These are phyloP conservation scores for Leucoraja ocellata DNA, from an alignment of 2,797 vertebrate genomes.

Conservation along the genomic window DNA sequence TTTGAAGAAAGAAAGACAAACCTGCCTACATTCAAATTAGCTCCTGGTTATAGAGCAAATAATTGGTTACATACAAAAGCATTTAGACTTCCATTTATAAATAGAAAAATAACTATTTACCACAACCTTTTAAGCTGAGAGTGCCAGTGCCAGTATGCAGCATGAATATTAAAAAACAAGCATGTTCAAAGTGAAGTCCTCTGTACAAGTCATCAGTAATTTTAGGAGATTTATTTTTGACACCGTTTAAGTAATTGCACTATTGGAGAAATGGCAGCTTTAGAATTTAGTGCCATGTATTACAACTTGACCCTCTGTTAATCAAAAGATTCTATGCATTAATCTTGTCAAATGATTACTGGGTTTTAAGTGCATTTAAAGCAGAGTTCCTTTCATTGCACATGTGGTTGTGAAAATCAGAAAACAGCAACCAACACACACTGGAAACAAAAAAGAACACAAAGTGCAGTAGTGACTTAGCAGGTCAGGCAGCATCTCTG, in stretches of 20 bases:
- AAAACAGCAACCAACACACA: too few relatives aligned
- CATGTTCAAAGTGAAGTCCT: not conserved
- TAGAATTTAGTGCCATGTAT: not conserved
- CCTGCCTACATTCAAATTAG: not conserved
- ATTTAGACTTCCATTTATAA: not conserved
- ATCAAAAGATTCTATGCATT: constrained; percentile 3
- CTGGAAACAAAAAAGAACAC: not conserved
- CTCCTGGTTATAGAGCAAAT: not conserved
- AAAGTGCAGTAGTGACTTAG: too few relatives aligned
- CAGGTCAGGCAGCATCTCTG: too few relatives aligned
- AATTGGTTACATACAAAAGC: not conserved
- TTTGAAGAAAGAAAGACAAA: not conserved
- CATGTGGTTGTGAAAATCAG: not conserved
- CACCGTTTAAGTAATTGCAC: not conserved
- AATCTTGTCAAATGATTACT: not conserved
- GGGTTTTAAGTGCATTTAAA: not conserved
- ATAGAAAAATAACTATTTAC: not conserved
- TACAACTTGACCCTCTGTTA: not conserved
- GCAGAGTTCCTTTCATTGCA: not conserved
- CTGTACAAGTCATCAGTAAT: not conserved
- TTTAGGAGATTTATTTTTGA: not conserved
- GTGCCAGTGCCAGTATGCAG: not conserved
- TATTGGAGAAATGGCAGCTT: not conserved
- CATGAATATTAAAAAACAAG: not conserved
- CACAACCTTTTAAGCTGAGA: not conserved